Conservation (phyloP, 2,888 invertebrate species). For the Argyresthia albistria region DNA sequence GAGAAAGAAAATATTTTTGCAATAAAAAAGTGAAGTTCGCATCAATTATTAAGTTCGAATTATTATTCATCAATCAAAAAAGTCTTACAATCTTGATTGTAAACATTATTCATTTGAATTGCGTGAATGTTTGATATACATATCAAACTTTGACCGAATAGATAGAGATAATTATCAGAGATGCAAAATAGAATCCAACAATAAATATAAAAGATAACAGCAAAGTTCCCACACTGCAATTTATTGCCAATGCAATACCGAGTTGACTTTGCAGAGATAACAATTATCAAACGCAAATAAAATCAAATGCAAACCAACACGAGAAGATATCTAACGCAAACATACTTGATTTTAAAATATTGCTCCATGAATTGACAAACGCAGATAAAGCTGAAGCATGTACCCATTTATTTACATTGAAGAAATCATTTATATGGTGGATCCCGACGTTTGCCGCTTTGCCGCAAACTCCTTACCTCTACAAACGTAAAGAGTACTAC, state of each 20-base stretch:
- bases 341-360: constrained; percentile 6
- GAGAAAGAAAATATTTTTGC: no score
- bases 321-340: background rate
- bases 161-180: background rate
- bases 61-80: no score
- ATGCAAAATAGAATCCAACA: background rate
- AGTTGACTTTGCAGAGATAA: background rate
- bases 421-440: no score
- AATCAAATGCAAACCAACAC: background rate
- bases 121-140: background rate
- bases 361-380: background rate
- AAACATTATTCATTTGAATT: no score
- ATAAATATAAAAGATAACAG: background rate
- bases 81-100: no score
- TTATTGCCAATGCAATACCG: background rate
- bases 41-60: no score
- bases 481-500: no score
- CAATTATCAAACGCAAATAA: background rate
- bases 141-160: background rate
- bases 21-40: no score
- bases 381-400: no score
- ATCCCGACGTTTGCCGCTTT: no score
- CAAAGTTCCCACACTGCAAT: background rate
- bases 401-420: no score
- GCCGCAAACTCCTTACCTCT: no score